phyloP scores from a whole-genome alignment of 2,113 vertebrate genomes.

The Leucopsar rothschildi region DNA sequence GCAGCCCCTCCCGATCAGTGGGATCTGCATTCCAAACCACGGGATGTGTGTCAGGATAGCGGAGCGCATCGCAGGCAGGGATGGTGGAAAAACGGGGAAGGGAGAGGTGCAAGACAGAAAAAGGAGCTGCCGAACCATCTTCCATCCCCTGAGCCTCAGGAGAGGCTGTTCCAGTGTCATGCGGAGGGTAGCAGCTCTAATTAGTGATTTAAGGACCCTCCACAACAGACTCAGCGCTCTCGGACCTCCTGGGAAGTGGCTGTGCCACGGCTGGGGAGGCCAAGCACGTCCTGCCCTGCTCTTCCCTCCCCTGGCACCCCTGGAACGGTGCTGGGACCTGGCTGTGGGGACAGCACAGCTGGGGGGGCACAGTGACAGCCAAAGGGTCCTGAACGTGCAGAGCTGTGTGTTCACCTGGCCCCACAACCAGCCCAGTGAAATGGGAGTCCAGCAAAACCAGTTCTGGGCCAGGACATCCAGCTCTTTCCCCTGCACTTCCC shows the following conservation, averaged over 20 bases:
- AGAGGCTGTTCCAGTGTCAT: neutral
- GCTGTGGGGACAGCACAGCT: neutral
- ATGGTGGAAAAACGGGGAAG: neutral
- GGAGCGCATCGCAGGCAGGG: neutral
- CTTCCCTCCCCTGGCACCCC: neutral
- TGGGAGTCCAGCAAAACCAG: neutral
- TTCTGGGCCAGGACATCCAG: neutral
- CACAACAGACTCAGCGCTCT: neutral
- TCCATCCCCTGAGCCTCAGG: neutral
- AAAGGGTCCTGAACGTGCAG: accelerated
- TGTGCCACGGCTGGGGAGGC: neutral
- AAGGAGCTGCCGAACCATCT: neutral
- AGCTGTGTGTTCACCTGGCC: accelerated
- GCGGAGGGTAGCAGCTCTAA: neutral
- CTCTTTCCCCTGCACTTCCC: neutral
- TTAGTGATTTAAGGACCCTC: neutral
- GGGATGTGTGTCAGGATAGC: accelerated
- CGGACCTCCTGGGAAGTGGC: neutral
- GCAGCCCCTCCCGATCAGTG: neutral
- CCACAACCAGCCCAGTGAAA: accelerated
- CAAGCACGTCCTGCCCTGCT: neutral
- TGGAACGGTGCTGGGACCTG: neutral
- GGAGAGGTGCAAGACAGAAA: neutral
- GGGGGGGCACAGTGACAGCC: neutral
- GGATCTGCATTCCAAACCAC: neutral